Percentiles rank a stretch among this genome's conserved stretches.
Evolutionary conservation across 2,888 invertebrate genomes (phyloP).

Genomic region (Apamea anceps): DNA sequence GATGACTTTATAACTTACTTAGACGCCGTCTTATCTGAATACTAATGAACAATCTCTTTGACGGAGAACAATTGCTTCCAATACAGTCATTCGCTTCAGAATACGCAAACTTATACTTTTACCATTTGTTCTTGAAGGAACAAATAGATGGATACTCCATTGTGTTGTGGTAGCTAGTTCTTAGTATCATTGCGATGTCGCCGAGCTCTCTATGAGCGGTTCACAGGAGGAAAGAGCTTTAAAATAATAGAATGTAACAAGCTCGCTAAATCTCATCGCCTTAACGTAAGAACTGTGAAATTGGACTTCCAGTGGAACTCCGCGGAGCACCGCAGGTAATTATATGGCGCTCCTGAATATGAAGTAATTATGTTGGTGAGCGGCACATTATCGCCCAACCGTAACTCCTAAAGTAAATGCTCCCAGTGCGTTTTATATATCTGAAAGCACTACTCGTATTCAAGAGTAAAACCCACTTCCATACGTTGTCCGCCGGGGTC

Average conservation of each 20-base stretch:
- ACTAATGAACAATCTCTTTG: slow-evolving; percentile 64
- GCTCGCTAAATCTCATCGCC: slow-evolving; percentile 79
- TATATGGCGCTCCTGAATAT: slow-evolving; percentile 51
- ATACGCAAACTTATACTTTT: slow-evolving; percentile 39
- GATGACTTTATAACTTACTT: slow-evolving; percentile 69
- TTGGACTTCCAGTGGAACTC: slow-evolving; percentile 74
- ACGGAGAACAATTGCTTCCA: slow-evolving; percentile 44
- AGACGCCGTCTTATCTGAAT: slow-evolving; percentile 62
- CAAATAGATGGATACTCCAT: slow-evolving; percentile 26
- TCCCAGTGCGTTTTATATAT: slow-evolving; percentile 79
- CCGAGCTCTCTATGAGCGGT: slow-evolving; percentile 55
- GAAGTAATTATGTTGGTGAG: slow-evolving; percentile 49
- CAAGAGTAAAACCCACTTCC: slow-evolving; percentile 77
- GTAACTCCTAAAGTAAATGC: slow-evolving; percentile 68
- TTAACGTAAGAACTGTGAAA: slow-evolving; percentile 83
- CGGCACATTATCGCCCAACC: slow-evolving; percentile 40
- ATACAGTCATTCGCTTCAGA: slow-evolving; percentile 37
- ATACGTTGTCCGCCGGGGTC: slow-evolving; percentile 81
- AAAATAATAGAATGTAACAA: slow-evolving; percentile 80
- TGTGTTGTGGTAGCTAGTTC: slow-evolving; percentile 33
- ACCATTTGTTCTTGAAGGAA: slow-evolving; percentile 36
- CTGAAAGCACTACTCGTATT: slow-evolving; percentile 75
- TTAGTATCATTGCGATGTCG: slow-evolving; percentile 45
- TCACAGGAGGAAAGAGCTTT: slow-evolving; percentile 71
- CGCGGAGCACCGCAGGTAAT: slow-evolving; percentile 56